Evolutionary conservation across 2,888 invertebrate species (phyloP).

Genomic region (Dyspetes luteomarginatus): DNA sequence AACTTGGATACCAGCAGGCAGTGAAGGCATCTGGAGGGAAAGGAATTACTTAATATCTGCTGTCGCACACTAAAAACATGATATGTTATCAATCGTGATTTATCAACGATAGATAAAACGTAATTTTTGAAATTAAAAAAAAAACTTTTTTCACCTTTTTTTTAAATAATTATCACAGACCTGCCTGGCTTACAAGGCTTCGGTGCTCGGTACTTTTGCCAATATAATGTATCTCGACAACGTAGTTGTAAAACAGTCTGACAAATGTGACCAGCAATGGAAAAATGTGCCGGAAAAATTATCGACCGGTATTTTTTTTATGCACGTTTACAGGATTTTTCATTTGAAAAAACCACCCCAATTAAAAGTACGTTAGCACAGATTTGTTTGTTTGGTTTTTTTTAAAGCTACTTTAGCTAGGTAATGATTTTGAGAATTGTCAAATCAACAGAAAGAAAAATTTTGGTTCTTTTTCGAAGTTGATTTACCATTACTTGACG

Average conservation of each 20-base stretch:
- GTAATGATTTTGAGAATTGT: background rate
- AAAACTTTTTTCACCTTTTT: too few relatives aligned
- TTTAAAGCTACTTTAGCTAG: background rate
- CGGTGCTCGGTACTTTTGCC: slow-evolving; percentile 82
- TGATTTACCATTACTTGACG: slow-evolving; percentile 85
- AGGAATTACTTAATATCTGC: too few relatives aligned
- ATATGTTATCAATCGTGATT: too few relatives aligned
- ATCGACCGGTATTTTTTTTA: slow-evolving; percentile 84
- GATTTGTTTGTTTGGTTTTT: background rate
- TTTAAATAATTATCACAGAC: slow-evolving; percentile 80
- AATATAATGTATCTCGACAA: slow-evolving; percentile 85
- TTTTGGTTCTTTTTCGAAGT: slow-evolving; percentile 82
- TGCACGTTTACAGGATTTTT: slow-evolving; percentile 84
- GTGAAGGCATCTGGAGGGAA: too few relatives aligned
- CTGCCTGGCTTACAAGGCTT: slow-evolving; percentile 84
- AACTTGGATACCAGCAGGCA: slow-evolving; percentile 6
- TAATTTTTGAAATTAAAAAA: slow-evolving; percentile 8
- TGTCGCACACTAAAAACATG: too few relatives aligned
- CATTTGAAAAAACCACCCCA: slow-evolving; percentile 85
- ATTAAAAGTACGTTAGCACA: slow-evolving; percentile 81
- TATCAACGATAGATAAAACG: background rate
- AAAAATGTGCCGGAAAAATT: slow-evolving; percentile 77
- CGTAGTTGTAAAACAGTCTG: slow-evolving; percentile 82
- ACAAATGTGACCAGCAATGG: slow-evolving; percentile 66
- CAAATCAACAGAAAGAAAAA: slow-evolving; percentile 45